Evolutionary conservation across 1,140 invertebrate genomes (phyloP).

Genomic region (Papilio polyxenes): DNA sequence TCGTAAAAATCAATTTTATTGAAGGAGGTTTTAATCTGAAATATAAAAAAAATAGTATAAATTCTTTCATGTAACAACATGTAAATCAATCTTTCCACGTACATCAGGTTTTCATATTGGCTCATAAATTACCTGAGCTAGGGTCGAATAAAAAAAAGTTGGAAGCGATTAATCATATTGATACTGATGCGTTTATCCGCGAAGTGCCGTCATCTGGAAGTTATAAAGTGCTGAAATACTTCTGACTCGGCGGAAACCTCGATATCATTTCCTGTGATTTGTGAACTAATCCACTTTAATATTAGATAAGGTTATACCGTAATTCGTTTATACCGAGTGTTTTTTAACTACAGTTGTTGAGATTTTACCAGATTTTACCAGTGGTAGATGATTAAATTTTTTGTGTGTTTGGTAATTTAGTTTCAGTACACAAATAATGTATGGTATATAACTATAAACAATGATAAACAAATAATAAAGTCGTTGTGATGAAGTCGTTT

Average conservation of each 20-base stretch:
- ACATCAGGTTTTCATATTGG: constrained; percentile 33
- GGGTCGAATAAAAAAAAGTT: constrained; percentile 33
- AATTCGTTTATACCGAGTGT: background rate
- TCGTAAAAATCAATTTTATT: too few species aligned
- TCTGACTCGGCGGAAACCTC: constrained; percentile 24
- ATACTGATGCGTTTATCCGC: constrained; percentile 35
- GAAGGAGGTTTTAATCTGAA: too few species aligned
- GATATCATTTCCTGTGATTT: constrained; percentile 32
- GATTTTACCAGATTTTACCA: too few species aligned
- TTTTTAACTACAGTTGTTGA: background rate
- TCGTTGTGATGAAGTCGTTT: too few species aligned
- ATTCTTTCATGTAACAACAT: background rate
- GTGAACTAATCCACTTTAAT: constrained; percentile 19
- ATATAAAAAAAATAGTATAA: background rate
- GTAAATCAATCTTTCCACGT: constrained; percentile 28
- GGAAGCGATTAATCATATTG: constrained; percentile 33
- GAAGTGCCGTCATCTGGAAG: constrained; percentile 36
- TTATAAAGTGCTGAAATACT: constrained; percentile 25
- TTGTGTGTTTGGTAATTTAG: too few species aligned
- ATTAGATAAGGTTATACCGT: background rate
- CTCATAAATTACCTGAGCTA: constrained; percentile 30
- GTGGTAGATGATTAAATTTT: too few species aligned
- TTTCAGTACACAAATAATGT: too few species aligned
- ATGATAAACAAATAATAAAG: too few species aligned
- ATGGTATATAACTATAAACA: too few species aligned